Percentiles rank a stretch among this genome's conserved stretches.
These are phyloP conservation scores for Oxyteleia sp. DNA, from an alignment of 2,888 invertebrate genomes.

Conservation along the genomic window DNA sequence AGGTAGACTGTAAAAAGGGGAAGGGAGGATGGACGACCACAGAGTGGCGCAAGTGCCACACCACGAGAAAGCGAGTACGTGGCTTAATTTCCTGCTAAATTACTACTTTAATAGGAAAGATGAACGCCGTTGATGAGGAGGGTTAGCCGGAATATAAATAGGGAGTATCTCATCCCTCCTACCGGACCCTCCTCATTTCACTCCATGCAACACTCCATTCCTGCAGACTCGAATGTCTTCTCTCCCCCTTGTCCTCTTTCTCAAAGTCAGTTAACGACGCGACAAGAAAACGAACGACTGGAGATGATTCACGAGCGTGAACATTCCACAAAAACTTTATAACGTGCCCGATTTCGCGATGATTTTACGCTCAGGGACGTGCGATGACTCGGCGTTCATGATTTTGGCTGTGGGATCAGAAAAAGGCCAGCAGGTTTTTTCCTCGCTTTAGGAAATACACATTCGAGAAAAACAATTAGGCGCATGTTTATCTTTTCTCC, in stretches of 20 bases:
- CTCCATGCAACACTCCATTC: constrained; percentile 61
- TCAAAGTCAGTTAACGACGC: constrained; percentile 78
- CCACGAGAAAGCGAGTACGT: constrained; percentile 85
- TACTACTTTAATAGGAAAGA: constrained; percentile 88
- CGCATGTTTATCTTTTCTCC: constrained; percentile 78
- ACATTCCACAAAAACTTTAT: constrained; percentile 55
- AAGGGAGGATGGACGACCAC: constrained; percentile 73
- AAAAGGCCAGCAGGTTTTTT: background rate
- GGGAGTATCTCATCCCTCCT: constrained; percentile 81
- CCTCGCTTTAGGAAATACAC: background rate
- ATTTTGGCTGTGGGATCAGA: background rate
- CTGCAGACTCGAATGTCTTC: constrained; percentile 72
- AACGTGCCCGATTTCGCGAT: constrained; percentile 45
- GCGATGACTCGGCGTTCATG: constrained; percentile 36
- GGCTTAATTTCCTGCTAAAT: constrained; percentile 88
- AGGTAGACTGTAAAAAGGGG: constrained; percentile 42
- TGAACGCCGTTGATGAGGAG: constrained; percentile 88
- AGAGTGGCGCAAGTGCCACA: constrained; percentile 81
- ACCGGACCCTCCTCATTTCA: constrained; percentile 71
- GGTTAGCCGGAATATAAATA: constrained; percentile 88
- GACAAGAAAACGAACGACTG: constrained; percentile 76
- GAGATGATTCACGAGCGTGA: constrained; percentile 79
- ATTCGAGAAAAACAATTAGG: constrained; percentile 42
- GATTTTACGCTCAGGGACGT: constrained; percentile 54
- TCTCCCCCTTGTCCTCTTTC: constrained; percentile 49